Conservation (phyloP, 2,888 invertebrate genomes). For the Busseola fusca region DNA sequence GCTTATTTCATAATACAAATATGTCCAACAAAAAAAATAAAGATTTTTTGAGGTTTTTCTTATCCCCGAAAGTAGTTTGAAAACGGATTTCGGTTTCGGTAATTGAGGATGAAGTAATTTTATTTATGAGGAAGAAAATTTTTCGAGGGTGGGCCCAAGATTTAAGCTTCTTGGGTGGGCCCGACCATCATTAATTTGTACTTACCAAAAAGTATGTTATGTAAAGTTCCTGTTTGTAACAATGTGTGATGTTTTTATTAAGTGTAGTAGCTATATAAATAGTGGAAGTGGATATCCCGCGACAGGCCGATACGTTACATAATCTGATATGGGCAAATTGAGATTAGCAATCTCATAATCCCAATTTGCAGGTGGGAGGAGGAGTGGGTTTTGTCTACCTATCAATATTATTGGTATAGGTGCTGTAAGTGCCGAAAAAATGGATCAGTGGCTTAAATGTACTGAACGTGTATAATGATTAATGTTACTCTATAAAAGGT, state of each 20-base stretch:
- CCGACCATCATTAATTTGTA: background rate
- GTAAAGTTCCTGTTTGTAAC: background rate
- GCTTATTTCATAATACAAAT: too few relatives aligned
- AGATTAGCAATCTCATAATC: slow-evolving; percentile 38
- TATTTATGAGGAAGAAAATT: too few relatives aligned
- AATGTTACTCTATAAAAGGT: background rate
- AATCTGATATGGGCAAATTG: slow-evolving; percentile 19
- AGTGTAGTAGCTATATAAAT: slow-evolving; percentile 12
- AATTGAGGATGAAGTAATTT: too few relatives aligned
- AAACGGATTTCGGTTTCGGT: too few relatives aligned
- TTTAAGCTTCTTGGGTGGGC: too few relatives aligned
- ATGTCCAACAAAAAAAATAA: too few relatives aligned
- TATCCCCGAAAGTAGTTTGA: too few relatives aligned
- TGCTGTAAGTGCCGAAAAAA: background rate
- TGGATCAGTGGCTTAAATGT: background rate
- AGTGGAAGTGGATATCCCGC: background rate
- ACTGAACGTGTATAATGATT: background rate
- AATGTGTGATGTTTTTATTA: background rate
- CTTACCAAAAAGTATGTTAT: background rate
- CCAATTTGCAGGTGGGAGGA: slow-evolving; percentile 23
- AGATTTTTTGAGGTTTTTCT: too few relatives aligned
- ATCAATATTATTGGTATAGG: background rate
- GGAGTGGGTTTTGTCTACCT: background rate
- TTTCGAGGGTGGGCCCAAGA: too few relatives aligned
- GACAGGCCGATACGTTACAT: slow-evolving; percentile 25